Evolutionary conservation across 2,888 invertebrate genomes (phyloP).

Genomic region (Cylloceria caligata): DNA sequence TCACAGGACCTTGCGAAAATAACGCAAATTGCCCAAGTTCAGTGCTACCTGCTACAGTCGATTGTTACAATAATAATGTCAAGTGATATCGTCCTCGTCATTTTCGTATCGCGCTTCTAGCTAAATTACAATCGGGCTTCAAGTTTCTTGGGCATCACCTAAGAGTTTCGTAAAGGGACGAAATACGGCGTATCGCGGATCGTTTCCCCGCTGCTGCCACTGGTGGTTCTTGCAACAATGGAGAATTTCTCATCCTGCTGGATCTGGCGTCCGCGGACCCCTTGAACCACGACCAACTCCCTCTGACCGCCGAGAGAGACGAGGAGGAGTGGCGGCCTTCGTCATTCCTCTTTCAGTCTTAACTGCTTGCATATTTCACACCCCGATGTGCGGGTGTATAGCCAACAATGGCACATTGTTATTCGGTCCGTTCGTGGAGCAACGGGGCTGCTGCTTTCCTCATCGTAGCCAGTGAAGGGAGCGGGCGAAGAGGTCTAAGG

Average conservation of each 20-base stretch:
- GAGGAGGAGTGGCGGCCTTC: slow-evolving; percentile 48
- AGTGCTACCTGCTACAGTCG: background rate
- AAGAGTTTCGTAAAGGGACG: background rate
- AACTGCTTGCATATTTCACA: slow-evolving; percentile 80
- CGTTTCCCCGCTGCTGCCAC: slow-evolving; percentile 32
- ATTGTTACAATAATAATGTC: slow-evolving; percentile 6
- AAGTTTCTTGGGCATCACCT: slow-evolving; percentile 5
- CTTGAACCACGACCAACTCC: slow-evolving; percentile 29
- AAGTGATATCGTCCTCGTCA: slow-evolving; percentile 7
- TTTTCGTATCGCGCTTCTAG: background rate
- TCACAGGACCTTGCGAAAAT: background rate
- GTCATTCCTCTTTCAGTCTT: slow-evolving; percentile 68
- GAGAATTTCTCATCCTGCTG: slow-evolving; percentile 40
- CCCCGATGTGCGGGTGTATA: slow-evolving; percentile 77
- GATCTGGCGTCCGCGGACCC: slow-evolving; percentile 37
- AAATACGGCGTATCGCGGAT: slow-evolving; percentile 17
- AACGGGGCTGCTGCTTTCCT: slow-evolving; percentile 66
- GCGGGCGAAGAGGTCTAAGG: slow-evolving; percentile 8
- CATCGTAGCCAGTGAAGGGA: slow-evolving; percentile 28
- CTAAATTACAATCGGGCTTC: slow-evolving; percentile 16
- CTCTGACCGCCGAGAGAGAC: background rate
- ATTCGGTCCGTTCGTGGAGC: slow-evolving; percentile 78
- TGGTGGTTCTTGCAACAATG: slow-evolving; percentile 46
- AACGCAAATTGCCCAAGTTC: background rate
- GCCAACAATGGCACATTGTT: slow-evolving; percentile 82